phyloP scores from a whole-genome alignment of 2,888 invertebrate genomes.

The Deilephila porcellus region DNA sequence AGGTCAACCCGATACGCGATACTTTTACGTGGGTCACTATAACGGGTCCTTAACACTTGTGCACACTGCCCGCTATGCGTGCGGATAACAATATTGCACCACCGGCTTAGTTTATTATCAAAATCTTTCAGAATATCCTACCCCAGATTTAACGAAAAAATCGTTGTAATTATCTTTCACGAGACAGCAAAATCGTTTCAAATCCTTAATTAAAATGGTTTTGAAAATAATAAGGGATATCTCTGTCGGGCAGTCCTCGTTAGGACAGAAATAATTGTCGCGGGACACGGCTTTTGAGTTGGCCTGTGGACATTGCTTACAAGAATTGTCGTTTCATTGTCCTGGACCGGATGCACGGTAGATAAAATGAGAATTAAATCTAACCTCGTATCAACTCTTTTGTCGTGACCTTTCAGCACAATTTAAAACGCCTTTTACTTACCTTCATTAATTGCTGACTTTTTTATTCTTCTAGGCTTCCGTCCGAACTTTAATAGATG shows the following conservation, averaged over 20 bases:
- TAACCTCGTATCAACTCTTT: not conserved
- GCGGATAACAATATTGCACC: too few relatives aligned
- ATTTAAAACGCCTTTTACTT: not conserved
- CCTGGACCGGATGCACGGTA: not conserved
- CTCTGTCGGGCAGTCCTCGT: not conserved
- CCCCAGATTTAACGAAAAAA: too few relatives aligned
- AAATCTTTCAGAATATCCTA: too few relatives aligned
- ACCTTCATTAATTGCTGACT: not conserved
- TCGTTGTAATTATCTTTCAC: not conserved
- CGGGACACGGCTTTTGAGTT: not conserved
- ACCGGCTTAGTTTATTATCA: too few relatives aligned
- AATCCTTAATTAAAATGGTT: not conserved
- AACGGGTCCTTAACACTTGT: too few relatives aligned
- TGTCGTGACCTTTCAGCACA: not conserved
- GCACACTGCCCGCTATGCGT: too few relatives aligned
- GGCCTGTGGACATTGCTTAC: not conserved
- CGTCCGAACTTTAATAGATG: not conserved
- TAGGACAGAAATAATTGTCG: constrained; percentile 23
- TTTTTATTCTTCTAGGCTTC: not conserved
- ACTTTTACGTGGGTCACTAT: too few relatives aligned
- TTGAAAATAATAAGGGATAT: constrained; percentile 5
- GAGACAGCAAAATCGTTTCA: not conserved
- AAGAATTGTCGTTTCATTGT: not conserved
- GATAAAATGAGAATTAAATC: constrained; percentile 10
- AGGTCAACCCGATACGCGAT: too few relatives aligned